phyloP scores from a whole-genome alignment of 2,797 vertebrate genomes.

The Bryconaethiops microstoma region DNA sequence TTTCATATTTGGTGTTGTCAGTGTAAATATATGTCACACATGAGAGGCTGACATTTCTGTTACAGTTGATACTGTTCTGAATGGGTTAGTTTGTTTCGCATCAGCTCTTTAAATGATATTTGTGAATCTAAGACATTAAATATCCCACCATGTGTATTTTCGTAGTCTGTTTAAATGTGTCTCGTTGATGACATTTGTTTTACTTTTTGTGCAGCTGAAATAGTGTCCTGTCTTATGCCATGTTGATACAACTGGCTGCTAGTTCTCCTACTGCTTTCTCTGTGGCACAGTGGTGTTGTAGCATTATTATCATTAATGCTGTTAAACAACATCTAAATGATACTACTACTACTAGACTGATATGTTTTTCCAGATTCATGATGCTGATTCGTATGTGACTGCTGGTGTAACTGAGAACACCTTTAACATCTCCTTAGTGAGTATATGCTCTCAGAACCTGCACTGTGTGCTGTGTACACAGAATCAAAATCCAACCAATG shows the following conservation, averaged over 20 bases:
- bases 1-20: too few relatives aligned
- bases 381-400: constrained; percentile 89
- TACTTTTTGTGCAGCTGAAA: background rate
- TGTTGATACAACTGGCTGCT: background rate
- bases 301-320: background rate
- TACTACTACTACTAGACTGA: background rate
- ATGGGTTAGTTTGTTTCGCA: too few relatives aligned
- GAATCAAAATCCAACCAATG: background rate
- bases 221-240: background rate
- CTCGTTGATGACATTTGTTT: background rate
- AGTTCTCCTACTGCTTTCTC: background rate
- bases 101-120: too few relatives aligned
- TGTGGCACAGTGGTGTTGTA: background rate
- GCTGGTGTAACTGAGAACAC: constrained; percentile 84
- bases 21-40: too few relatives aligned
- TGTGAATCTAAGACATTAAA: too few relatives aligned
- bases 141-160: too few relatives aligned
- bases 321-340: background rate
- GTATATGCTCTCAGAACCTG: constrained; percentile 53
- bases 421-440: constrained; percentile 87
- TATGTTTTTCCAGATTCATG: constrained; percentile 83
- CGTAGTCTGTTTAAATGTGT: background rate
- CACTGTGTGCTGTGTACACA: background rate
- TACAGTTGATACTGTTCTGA: too few relatives aligned
- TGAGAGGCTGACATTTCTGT: too few relatives aligned